Base-by-base conservation (phyloP, 2,113 vertebrate species). In the Melospiza georgiana region DNA sequence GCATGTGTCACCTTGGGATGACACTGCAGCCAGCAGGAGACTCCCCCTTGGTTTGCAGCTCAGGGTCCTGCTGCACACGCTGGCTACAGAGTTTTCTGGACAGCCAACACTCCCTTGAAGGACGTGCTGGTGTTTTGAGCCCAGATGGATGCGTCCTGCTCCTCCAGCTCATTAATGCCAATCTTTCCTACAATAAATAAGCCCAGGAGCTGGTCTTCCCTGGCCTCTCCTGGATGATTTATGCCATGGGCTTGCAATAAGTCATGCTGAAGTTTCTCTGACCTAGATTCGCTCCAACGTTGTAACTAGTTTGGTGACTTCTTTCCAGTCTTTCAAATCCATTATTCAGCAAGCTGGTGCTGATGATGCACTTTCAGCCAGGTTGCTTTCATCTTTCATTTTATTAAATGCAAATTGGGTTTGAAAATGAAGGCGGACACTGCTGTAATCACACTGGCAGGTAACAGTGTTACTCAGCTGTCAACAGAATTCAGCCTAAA, bases 341-440 rank as follows among this genome's bases (percentile, higher is more conserved):
- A 97, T 96, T 94, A 96, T 97, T 96, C 93, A 93, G 90, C 92
- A 93, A 84, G 93, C 68, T 2, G 4, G 41, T 93, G 96, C 95
- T 96, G 95, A 97, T 84, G 76, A 78, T 93, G 94, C 95, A 96
- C 75, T 97, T 97, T 86, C 85, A 92, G 92, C 92, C 88, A 93
- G 92, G 82, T 90, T 94, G 90, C 90, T 94, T 95, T 96, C 87
- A 93, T 96, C 90, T 95, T 95, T 86, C 90, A 96, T 97, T 95
- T 95, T 89, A 93, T 94, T 92, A 97, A 92, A 96, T 88, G 95
- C 82, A 95, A 95, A 97, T 84, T 95, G 90, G 90, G 81, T 93
- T 86, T 90, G 82, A 94, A 95, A 97, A 97, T 94, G 72, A 95
- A 97, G 93, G 94, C 20, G 20, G 95, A 93, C 96, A 77, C 35